Evolutionary conservation across 2,888 invertebrate species (phyloP).

Genomic region (Parasteatoda lunata): DNA sequence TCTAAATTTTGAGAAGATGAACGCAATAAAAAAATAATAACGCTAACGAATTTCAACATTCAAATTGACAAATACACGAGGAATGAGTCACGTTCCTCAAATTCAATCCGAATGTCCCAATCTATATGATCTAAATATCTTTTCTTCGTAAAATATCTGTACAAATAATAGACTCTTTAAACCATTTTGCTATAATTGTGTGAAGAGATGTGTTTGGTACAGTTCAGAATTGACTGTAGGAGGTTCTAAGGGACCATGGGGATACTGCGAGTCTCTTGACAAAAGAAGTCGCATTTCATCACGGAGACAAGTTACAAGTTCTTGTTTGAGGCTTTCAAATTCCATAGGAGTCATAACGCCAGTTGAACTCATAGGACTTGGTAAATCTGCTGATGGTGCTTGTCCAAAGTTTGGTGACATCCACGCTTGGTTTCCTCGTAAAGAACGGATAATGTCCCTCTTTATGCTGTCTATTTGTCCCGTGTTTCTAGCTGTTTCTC

Average conservation of each 20-base stretch:
- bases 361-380: constrained; percentile 44
- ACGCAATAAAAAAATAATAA: too few species aligned
- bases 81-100: too few species aligned
- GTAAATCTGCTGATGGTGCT: constrained; percentile 22
- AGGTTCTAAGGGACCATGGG: constrained; percentile 16
- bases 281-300: constrained; percentile 72
- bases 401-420: not conserved
- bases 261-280: constrained; percentile 37
- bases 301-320: constrained; percentile 72
- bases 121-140: not conserved
- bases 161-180: not conserved
- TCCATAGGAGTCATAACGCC: constrained; percentile 72
- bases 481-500: constrained; percentile 75
- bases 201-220: constrained; percentile 75
- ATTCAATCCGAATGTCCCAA: too few species aligned
- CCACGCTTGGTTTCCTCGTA: constrained; percentile 69
- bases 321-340: constrained; percentile 73
- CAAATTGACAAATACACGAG: too few species aligned
- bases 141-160: not conserved
- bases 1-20: too few species aligned
- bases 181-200: constrained; percentile 69
- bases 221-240: constrained; percentile 72
- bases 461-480: constrained; percentile 76
- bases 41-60: too few species aligned
- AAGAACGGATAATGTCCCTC: constrained; percentile 75